phyloP scores from a whole-genome alignment of 2,797 vertebrate species.

The Melanotaenia trifasciata region DNA sequence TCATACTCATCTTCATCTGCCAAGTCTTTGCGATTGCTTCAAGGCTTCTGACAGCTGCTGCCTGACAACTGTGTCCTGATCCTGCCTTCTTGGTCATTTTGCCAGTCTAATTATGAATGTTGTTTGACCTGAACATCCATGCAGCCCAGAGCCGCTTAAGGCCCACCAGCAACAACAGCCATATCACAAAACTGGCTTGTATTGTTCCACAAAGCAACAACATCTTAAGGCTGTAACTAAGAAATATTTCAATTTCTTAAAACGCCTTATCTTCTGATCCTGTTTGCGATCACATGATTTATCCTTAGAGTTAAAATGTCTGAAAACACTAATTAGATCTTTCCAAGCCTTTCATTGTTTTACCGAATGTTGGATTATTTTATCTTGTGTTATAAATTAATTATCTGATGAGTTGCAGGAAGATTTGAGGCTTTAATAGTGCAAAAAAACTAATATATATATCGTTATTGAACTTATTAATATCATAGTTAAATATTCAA shows the following conservation, averaged over 20 bases:
- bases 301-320: neutral
- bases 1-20: constrained; percentile 35
- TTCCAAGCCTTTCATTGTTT: neutral
- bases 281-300: no score
- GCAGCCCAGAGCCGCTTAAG: constrained; percentile 11
- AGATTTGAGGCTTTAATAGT: neutral
- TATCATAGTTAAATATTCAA: no score
- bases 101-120: constrained; percentile 21
- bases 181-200: constrained; percentile 13
- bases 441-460: neutral
- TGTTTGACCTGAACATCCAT: constrained; percentile 34
- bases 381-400: no score
- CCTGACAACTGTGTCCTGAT: constrained; percentile 54
- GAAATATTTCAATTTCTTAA: neutral
- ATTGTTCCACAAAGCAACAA: constrained; percentile 2
- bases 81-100: constrained; percentile 22
- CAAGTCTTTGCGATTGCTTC: constrained; percentile 32
- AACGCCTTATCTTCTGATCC: neutral
- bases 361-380: neutral
- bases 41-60: constrained; percentile 54
- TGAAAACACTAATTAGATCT: neutral
- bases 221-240: neutral
- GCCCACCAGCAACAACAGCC: constrained; percentile 29
- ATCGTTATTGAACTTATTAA: no score
- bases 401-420: no score